phyloP scores from a whole-genome alignment of 2,888 invertebrate species.

The Sturmia bella region DNA sequence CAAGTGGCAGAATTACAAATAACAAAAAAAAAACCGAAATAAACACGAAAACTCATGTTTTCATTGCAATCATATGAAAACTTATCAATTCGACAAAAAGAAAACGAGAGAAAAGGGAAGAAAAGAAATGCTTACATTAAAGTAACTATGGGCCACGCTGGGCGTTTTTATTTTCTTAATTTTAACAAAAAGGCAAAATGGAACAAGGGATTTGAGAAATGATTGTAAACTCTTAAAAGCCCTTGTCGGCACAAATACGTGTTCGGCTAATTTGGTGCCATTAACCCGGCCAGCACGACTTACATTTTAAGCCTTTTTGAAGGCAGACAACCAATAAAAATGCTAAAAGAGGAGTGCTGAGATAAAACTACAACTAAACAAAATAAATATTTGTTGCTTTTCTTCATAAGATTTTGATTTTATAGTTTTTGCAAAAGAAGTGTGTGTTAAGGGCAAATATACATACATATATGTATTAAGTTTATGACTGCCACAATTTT shows the following conservation, averaged over 20 bases:
- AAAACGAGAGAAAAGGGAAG: not conserved
- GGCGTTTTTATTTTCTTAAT: not conserved
- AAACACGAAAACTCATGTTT: conserved; percentile 15
- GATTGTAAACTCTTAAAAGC: not conserved
- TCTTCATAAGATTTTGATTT: too few species aligned
- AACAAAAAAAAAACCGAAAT: not conserved
- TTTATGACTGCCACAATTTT: too few species aligned
- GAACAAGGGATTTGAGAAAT: not conserved
- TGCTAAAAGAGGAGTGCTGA: not conserved
- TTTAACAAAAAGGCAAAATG: not conserved
- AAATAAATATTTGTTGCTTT: too few species aligned
- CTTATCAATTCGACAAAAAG: not conserved
- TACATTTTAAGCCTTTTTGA: not conserved
- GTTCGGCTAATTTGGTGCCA: conserved; percentile 19
- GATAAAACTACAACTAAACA: not conserved
- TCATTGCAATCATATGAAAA: conserved; percentile 36
- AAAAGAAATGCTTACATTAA: not conserved
- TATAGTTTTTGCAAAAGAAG: too few species aligned
- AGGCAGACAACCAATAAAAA: too few species aligned
- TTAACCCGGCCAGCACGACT: not conserved
- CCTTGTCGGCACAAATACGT: not conserved
- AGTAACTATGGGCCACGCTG: not conserved
- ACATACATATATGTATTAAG: too few species aligned
- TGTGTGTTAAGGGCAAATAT: too few species aligned
- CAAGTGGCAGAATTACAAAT: conserved; percentile 35